Evolutionary conservation across 2,888 invertebrate genomes (phyloP), one percentile per base, ranked within the genome.

Genomic region (Iphiclides podalirius): DNA sequence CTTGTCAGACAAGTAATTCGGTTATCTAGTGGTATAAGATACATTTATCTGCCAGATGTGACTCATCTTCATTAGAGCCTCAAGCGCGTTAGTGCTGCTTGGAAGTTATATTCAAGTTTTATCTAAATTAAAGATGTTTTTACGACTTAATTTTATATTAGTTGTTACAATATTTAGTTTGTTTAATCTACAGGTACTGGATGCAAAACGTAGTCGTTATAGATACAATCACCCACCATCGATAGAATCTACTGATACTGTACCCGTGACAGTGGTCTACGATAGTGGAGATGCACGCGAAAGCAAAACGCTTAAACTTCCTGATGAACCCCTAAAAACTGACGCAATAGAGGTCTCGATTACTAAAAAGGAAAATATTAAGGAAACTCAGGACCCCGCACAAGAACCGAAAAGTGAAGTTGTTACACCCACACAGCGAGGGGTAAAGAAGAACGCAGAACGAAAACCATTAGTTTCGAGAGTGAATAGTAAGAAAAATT

Each of bases 1-100:
- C 77, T 78, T 63, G 83, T 76, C 76, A 68, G 75, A 79, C 80
- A 62, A 69, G 79, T 80, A 66, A 65, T 70, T 72, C 70, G 61
- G 72, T 68, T 72, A 67, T 59, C 60, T 68, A 67, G 52, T 54
- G 58, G 60, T 69, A 66, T 60, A 69, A 65, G 72, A 65, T 52
- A 52, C 52, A 69, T 64, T 67, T 60, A 57, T 58, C 55, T 61
- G 11, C 61, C 61, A 51, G 44, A 52, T 61, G 66, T 74, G 71
- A 76, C 59, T 76, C 75, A 72, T 74, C 67, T 70, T 73, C 78
- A 83, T 76, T 72, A 66, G 66, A 62, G 59, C 64, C 65, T 67
- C 57, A 73, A 70, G 58, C 73, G 76, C 63, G 73, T 65, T 52
- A 54, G 70, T 64, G 67, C 55, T 67, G 49, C 15, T 49, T 43